Conservation (phyloP, 1,140 invertebrate species). For the Pantala flavescens region DNA sequence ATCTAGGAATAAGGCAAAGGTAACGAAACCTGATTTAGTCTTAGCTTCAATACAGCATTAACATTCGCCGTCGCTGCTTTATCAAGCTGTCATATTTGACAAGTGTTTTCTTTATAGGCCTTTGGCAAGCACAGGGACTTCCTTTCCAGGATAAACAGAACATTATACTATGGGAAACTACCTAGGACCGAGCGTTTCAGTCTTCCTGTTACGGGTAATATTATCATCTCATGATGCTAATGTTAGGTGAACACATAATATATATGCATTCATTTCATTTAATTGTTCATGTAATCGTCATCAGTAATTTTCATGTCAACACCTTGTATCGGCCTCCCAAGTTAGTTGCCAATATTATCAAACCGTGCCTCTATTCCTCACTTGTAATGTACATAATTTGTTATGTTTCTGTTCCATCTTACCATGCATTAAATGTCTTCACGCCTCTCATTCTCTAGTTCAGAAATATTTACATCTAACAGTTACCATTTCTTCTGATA, state of each 20-base stretch:
- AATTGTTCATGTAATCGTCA: slow-evolving; percentile 17
- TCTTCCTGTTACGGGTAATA: slow-evolving; percentile 65
- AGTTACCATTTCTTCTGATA: too few relatives aligned
- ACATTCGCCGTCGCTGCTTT: not conserved
- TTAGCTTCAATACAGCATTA: not conserved
- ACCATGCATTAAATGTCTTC: too few relatives aligned
- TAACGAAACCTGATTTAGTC: not conserved
- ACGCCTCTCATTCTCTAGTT: too few relatives aligned
- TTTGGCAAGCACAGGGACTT: slow-evolving; percentile 60
- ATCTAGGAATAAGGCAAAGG: not conserved
- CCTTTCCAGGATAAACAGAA: slow-evolving; percentile 66
- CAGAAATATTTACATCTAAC: too few relatives aligned
- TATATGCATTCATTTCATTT: not conserved
- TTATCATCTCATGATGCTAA: slow-evolving; percentile 21
- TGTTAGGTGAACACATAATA: too few relatives aligned
- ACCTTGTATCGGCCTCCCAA: too few relatives aligned
- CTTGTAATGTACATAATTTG: too few relatives aligned
- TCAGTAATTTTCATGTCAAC: slow-evolving; percentile 12
- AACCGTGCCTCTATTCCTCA: too few relatives aligned
- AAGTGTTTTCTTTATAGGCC: slow-evolving; percentile 38
- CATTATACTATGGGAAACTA: slow-evolving; percentile 71
- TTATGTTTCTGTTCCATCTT: too few relatives aligned
- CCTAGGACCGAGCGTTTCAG: slow-evolving; percentile 59
- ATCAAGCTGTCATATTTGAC: not conserved
- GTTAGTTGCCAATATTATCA: too few relatives aligned